Evolutionary conservation across 2,113 vertebrate species (phyloP), one percentile per base, ranked within the genome.

Genomic region (Todiramphus chloris): DNA sequence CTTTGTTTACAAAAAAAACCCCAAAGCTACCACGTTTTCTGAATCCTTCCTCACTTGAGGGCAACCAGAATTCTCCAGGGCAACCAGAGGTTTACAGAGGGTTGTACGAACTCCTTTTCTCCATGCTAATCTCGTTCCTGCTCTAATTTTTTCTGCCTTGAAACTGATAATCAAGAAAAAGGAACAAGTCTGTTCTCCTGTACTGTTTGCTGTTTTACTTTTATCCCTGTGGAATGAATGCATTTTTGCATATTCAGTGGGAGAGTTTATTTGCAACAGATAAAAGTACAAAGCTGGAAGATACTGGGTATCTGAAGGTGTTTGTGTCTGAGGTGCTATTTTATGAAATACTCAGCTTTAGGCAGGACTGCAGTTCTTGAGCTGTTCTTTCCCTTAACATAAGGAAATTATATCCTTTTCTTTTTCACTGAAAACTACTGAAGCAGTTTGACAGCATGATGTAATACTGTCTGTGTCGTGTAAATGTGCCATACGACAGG

Each of bases 401-500:
- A 44, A 51, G 33, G 44, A 90, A 92, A 76, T 41, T 53, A 35
- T n/a, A 66, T 11, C 16, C 25, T 76, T 60, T 80, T n/a, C 68
- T 62, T 87, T 90, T 86, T 63, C 55, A 64, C 46, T 5, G 1
- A 39, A 53, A 77, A 0, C 11, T 53, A 25, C 63, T 23, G 25
- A 20, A 78, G 5, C 3, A 6, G 31, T 41, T 73, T 0, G 0
- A 24, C 46, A 53, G 58, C 24, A 24, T 0, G 24, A 16, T 50
- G 35, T 51, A 14, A 4, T 5, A 5, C 8, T 41, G 35, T 39
- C 15, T 44, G 39, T 43, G 56, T n/a, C n/a, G 1, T 3, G 50
- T n/a, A 6, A 23, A 10, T 17, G 11, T 59, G 43, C 62, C 30
- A 1, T 53, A 60, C 35, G 69, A 13, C 43, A 68, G 0, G 14